phyloP scores from a whole-genome alignment of 1,140 invertebrate species.

The Eumeta japonica region DNA sequence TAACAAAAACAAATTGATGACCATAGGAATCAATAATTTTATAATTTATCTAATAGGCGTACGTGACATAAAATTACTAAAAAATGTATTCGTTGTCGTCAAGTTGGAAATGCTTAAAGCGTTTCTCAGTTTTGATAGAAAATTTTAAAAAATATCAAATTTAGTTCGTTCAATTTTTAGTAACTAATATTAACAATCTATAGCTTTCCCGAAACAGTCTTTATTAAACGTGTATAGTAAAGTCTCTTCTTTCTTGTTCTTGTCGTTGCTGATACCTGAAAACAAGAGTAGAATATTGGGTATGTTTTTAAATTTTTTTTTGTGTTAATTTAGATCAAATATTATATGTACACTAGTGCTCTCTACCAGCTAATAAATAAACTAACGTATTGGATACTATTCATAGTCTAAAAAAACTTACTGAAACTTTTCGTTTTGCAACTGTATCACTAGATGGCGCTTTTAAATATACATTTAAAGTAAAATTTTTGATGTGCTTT shows the following conservation, averaged over 20 bases:
- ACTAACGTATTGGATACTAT: not conserved
- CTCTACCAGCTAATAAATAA: not conserved
- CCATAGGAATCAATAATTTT: too few relatives aligned
- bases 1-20: too few relatives aligned
- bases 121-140: too few relatives aligned
- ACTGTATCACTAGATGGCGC: slow-evolving; percentile 2
- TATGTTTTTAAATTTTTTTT: not conserved
- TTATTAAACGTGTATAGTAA: slow-evolving; percentile 63
- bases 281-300: slow-evolving; percentile 13
- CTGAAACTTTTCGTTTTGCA: not conserved
- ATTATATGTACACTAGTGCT: not conserved
- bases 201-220: slow-evolving; percentile 44
- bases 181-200: too few relatives aligned
- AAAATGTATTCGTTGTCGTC: too few relatives aligned
- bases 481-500: too few relatives aligned
- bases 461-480: not conserved
- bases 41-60: too few relatives aligned
- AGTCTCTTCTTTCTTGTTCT: slow-evolving; percentile 63
- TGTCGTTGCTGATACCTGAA: slow-evolving; percentile 62
- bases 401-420: not conserved
- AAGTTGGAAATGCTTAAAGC: too few relatives aligned
- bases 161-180: too few relatives aligned
- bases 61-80: too few relatives aligned
- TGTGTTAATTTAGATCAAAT: not conserved
- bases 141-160: too few relatives aligned